Base-by-base conservation (phyloP, 2,888 invertebrate genomes). In the Aquatica leii region DNA sequence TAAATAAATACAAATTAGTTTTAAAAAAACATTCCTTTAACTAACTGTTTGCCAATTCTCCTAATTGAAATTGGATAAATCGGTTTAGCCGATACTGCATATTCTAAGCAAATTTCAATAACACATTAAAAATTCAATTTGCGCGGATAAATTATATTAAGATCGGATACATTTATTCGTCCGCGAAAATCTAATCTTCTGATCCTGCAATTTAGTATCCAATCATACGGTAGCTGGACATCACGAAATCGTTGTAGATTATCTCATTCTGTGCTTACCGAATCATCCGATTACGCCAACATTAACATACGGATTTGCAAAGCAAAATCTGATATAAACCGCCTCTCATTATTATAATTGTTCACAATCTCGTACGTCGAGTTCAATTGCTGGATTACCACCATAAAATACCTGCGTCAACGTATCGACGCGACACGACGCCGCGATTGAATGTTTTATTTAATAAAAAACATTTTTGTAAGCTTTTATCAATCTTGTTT, bases 231-330 rank as follows among this genome's bases (percentile, higher is more conserved):
- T 50, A 49, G 48, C 40, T 54, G 60, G 54, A 40, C 54, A 60
- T 49, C 60, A 41, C 37, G 40, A 49, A 55, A 54, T 55, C 60
- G 54, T 37, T 43, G 20, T 11, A 54, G 54, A 54, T 60, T 60
- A 60, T 60, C 60, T 60, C 52, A 59, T 54, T 54, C 54, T 49
- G 49, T 60, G 60, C 18, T 60, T 48, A 55, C 37, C 54, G 60
- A 60, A 60, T 60, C 60, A 55, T 24, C 60, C 54, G 60, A 60
- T 60, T 60, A 60, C 49, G 24, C 20, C 55, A 37, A 24, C 54
- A 60, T 60, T 60, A 54, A 54, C 60, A 60, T 60, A 60, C 48
- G 56, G 62, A 57, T 62, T 57, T 62, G 41, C 37, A 37, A 55
- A 37, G 51, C 56, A 52, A 35, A 56, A 62, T 62, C 56, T 52